Conservation (phyloP, 2,888 invertebrate species). For the Pediacus dermestoides region DNA sequence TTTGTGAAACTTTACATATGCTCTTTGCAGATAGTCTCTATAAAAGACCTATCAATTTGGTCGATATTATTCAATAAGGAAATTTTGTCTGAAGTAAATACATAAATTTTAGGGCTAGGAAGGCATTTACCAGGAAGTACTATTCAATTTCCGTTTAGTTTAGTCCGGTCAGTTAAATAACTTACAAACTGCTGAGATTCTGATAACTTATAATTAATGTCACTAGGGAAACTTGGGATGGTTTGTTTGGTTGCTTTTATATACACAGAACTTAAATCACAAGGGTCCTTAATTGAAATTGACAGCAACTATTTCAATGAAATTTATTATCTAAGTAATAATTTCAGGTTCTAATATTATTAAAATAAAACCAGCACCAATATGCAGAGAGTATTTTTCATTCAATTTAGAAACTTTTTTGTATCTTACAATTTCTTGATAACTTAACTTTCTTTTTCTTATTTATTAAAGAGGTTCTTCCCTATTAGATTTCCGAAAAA, state of each 20-base stretch:
- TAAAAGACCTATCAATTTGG: not conserved
- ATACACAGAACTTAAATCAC: conserved; percentile 1
- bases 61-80: conserved; percentile 11
- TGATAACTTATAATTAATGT: conserved; percentile 31
- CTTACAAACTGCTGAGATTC: conserved; percentile 23
- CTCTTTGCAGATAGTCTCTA: conserved; percentile 1
- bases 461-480: too few species aligned
- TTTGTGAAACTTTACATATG: not conserved
- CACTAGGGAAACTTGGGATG: conserved; percentile 18
- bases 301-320: too few species aligned
- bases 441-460: too few species aligned
- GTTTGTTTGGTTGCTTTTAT: conserved; percentile 4
- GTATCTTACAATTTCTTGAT: too few species aligned
- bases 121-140: conserved; percentile 13
- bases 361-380: too few species aligned
- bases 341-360: too few species aligned
- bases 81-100: conserved; percentile 10
- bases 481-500: too few species aligned
- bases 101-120: conserved; percentile 8
- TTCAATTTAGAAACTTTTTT: too few species aligned
- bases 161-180: conserved; percentile 21
- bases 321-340: too few species aligned
- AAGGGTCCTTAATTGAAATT: conserved; percentile 3
- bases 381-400: too few species aligned
- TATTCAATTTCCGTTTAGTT: conserved; percentile 25